Conservation (phyloP, 2,113 vertebrate genomes). For the Halcyon malimbica region DNA sequence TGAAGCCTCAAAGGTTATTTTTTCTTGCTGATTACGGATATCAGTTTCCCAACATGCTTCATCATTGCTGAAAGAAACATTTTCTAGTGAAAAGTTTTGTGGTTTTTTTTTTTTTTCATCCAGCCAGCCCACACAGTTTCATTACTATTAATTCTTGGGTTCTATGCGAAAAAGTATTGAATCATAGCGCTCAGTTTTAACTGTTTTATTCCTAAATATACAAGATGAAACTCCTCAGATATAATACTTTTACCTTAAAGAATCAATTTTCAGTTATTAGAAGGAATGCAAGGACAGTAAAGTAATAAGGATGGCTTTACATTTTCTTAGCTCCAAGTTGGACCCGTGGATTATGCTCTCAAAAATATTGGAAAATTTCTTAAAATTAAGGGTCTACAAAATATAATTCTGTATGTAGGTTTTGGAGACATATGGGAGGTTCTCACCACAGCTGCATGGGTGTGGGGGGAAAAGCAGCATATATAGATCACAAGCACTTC, state of each 20-base stretch:
- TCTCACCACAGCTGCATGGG: background rate
- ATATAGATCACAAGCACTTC: background rate
- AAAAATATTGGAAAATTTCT: background rate
- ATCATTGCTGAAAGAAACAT: slow-evolving; percentile 17
- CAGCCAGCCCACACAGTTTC: background rate
- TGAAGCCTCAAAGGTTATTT: background rate
- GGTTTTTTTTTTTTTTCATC: background rate
- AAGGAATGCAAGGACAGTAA: slow-evolving; percentile 2
- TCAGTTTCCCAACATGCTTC: background rate
- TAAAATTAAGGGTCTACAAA: background rate
- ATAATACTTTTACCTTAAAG: background rate
- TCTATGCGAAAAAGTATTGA: slow-evolving; percentile 19
- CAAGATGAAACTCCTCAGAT: background rate
- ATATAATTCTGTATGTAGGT: background rate
- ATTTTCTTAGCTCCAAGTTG: background rate
- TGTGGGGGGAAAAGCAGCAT: background rate
- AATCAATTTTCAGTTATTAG: background rate
- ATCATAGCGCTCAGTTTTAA: background rate
- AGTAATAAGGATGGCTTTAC: background rate
- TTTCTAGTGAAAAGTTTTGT: background rate
- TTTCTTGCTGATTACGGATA: background rate
- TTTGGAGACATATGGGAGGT: background rate
- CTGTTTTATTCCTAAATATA: background rate
- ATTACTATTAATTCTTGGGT: background rate
- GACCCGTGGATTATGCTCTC: background rate